Evolutionary conservation across 2,888 invertebrate genomes (phyloP), one percentile per base, ranked within the genome.

Genomic region (Rhamnusium bicolor): DNA sequence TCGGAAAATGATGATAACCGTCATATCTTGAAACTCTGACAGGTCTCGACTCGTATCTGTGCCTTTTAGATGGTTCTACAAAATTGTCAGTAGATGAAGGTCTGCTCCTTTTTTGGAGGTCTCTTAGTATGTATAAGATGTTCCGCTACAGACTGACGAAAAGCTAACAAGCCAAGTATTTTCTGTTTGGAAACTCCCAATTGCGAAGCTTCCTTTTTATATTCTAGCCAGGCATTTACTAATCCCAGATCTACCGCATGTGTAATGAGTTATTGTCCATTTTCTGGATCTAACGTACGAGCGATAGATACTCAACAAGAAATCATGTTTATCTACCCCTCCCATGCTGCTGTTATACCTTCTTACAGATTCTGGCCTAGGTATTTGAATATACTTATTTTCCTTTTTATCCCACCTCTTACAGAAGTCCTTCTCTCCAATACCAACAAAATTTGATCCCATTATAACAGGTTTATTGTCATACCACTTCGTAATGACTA

Each of bases 261-360:
- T 47, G 71, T 69, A 18, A 78, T 76, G 29, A 78, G 66, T 40
- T 75, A 51, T 16, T 10, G 74, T 68, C 75, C 73, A 79, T 66
- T 81, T 80, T 47, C 56, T 69, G 24, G 72, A 73, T 14, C 75
- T 71, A 32, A 79, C 74, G 58, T 71, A 68, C 7, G 75, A 75
- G 19, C 78, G 24, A 76, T 73, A 47, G 74, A 75, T 16, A 79
- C 54, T 68, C n/a, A n/a, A n/a, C n/a, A 79, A 70, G 67, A 78
- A 72, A 69, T 80, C 78, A 12, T 71, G 51, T 27, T 77, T 67
- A 62, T 81, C 79, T 12, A 80, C 80, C n/a, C 79, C 81, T 27
- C 82, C 81, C 80, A 80, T 82, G 14, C 69, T 75, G 40, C 68
- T 63, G 49, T 81, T 81, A 46, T 78, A 63, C 14, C 56, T 6